Percentiles rank a stretch among this genome's conserved stretches.
Conservation (phyloP, 2,888 invertebrate genomes). For the Onthophagus sagittarius region DNA sequence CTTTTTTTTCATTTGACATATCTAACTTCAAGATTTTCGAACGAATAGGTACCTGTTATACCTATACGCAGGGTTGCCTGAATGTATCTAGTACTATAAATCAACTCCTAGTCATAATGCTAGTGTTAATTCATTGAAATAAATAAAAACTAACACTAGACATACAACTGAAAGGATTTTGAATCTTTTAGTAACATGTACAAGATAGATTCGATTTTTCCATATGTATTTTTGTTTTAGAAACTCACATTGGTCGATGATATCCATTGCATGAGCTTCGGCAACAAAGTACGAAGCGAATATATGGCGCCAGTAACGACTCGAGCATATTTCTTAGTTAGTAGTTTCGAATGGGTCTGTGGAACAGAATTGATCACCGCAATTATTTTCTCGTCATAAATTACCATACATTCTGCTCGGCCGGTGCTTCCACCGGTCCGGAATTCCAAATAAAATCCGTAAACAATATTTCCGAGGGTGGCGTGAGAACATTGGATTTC, state of each 20-base stretch:
- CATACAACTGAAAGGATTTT: no score
- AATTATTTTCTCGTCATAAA: neutral
- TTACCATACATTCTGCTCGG: neutral
- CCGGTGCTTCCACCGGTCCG: neutral
- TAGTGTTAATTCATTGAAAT: no score
- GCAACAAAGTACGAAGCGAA: neutral
- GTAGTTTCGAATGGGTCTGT: neutral
- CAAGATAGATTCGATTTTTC: neutral
- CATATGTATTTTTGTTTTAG: neutral
- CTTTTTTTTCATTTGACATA: no score
- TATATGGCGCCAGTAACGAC: neutral
- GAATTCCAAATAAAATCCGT: neutral
- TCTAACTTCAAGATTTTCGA: no score
- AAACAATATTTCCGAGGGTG: neutral
- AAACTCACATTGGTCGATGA: neutral
- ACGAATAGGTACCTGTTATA: no score
- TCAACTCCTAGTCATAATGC: no score
- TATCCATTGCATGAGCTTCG: neutral
- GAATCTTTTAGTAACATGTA: neutral
- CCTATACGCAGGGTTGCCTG: no score
- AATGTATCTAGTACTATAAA: no score
- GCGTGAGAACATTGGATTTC: neutral
- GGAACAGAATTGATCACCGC: neutral
- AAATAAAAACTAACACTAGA: no score
- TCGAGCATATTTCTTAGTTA: neutral